Base-by-base conservation (phyloP, 2,888 invertebrate species). In the Phorcus lineatus region DNA sequence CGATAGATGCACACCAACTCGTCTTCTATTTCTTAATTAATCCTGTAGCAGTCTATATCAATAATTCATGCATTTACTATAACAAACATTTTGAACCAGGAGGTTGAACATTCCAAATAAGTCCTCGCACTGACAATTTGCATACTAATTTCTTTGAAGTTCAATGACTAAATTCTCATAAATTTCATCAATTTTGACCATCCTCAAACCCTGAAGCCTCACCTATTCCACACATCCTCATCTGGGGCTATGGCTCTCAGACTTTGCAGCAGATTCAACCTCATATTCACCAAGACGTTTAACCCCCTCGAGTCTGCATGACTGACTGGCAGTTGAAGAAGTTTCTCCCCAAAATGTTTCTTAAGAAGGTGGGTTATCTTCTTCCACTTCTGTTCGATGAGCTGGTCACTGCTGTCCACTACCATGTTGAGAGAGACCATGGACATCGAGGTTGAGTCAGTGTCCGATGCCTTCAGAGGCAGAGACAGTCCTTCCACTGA, bases 401-500 rank as follows among this genome's bases (percentile, higher is more conserved):
- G 52, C 78, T 90, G 87, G 52, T 92, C 92, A 75, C 88, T 83
- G 62, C 84, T 86, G 80, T 91, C 91, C 16, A 87, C 85, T n/a
- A 90, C 89, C 28, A 90, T 88, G 83, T 91, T 91, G 19, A 92
- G 85, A 24, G 91, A 92, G 77, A 90, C 84, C 31, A 88, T 86
- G 7, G 91, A 92, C 28, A 83, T 82, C 11, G 86, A 85, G 22
- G 87, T 86, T 4, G 86, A 85, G 47, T 88, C 87, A 0, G 86
- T 84, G 13, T 75, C 85, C 0, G 86, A 81, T 6, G 87, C 83
- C 40, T 86, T 85, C 9, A 90, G 81, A 0, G 92, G 92, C 67
- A 92, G 84, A 28, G 88, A 83, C n/a, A 92, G 82, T 1, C 92
- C 92, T 76, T 91, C 91, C n/a, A 87, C 85, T 1, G 92, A 91